Conservation (phyloP, 2,888 invertebrate genomes). For the Meiosimyza decipiens region DNA sequence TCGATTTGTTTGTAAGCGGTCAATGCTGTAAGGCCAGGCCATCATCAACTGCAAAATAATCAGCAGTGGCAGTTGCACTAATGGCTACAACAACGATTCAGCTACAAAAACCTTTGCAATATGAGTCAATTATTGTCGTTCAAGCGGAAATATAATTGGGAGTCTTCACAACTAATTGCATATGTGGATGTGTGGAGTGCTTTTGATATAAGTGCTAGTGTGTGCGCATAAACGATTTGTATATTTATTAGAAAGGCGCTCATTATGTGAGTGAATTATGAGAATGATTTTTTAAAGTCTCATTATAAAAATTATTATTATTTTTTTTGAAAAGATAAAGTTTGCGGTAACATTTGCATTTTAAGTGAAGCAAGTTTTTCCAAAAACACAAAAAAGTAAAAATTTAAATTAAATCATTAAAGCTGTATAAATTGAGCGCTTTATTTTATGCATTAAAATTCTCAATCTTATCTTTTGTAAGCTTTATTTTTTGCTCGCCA, state of each 20-base stretch:
- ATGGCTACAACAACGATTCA: background rate
- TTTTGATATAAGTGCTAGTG: background rate
- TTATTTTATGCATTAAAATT: background rate
- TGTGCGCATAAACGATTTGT: background rate
- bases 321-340: background rate
- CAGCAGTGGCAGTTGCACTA: slow-evolving; percentile 4
- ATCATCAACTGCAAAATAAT: slow-evolving; percentile 4
- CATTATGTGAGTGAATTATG: too few relatives aligned
- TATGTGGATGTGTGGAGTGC: slow-evolving; percentile 22
- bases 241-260: too few relatives aligned
- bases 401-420: background rate
- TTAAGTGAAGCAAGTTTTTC: background rate
- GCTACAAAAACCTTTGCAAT: background rate
- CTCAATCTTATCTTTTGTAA: too few relatives aligned
- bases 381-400: background rate
- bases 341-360: background rate
- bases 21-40: slow-evolving; percentile 17
- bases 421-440: too few relatives aligned
- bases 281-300: too few relatives aligned
- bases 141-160: too few relatives aligned
- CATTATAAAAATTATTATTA: background rate
- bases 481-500: background rate
- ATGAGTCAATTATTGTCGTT: too few relatives aligned
- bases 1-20: slow-evolving; percentile 2
- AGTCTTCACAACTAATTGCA: slow-evolving; percentile 39